Evolutionary conservation across 2,113 vertebrate genomes (phyloP), one percentile per base, ranked within the genome.

Genomic region (Odocoileus virginianus): DNA sequence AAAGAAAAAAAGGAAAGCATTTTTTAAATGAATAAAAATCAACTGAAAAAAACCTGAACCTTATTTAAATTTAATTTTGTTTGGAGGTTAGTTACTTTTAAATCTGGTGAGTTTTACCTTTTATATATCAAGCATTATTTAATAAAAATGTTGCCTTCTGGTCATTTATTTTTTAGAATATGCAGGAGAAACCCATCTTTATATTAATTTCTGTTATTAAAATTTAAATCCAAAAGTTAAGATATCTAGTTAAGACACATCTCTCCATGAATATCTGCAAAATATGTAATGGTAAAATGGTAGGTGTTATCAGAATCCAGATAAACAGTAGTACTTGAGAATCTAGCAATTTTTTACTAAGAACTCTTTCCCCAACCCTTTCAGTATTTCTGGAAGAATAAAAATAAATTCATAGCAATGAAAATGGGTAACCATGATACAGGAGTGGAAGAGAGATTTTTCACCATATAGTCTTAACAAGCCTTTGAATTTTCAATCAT

Each of bases 41-140:
- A 55, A 57, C 30, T 93, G 67, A 40, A 40, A 40, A 36, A 40
- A 74, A 74, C 6, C 67, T 12, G n/a, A 74, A 74, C 57, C 52
- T 93, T 61, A 71, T 30, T 81, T 88, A 88, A 76, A 64, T 2
- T 82, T 17, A 30, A 67, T 93, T 91, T 88, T 83, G 40, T 87
- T 78, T 87, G 16, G 28, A 78, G 17, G 74, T 86, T 54, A 84
- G 28, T 47, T 64, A 87, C 36, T 88, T 97, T 94, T 97, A 93
- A 86, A 81, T 7, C 55, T 50, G 36, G 13, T 83, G 88, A 94
- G 11, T 83, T 94, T 87, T 64, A 87, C 17, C 89, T 36, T 13
- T 33, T 82, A 95, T 52, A 19, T 83, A 79, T 91, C 40, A 94
- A 83, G 16, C 45, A 50, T 84, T 47, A 57, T 52, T 87, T 84